Conservation (phyloP, 2,797 vertebrate species). For the Dermochelys coriacea region DNA sequence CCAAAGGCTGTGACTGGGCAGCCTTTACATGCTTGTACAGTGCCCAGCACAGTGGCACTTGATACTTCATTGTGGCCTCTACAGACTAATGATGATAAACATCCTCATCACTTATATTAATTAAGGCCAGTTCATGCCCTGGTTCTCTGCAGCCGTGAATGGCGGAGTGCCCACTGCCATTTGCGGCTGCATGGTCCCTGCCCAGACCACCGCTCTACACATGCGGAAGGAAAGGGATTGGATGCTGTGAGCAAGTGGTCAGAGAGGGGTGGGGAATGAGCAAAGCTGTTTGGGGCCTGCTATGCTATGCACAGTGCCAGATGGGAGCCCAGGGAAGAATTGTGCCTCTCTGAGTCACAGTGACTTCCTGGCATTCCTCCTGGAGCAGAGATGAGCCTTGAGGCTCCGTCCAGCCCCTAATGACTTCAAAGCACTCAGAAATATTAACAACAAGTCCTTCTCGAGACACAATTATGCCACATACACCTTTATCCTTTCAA, state of each 20-base stretch:
- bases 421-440: not conserved
- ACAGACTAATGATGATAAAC: not conserved
- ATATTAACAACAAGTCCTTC: slow-evolving; percentile 7
- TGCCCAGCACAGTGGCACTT: not conserved
- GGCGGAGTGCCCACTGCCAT: not conserved
- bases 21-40: not conserved
- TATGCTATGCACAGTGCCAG: not conserved
- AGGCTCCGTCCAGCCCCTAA: not conserved
- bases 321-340: not conserved
- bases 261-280: not conserved
- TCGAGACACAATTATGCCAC: slow-evolving; percentile 27
- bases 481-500: slow-evolving; percentile 39
- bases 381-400: not conserved
- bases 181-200: not conserved
- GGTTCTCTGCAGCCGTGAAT: not conserved
- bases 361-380: rapidly evolving
- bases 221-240: not conserved
- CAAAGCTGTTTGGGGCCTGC: not conserved
- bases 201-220: not conserved
- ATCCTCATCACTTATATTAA: not conserved
- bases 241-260: not conserved
- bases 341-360: not conserved
- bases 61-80: not conserved
- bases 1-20: not conserved
- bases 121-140: not conserved